Conservation (phyloP, 2,797 vertebrate genomes). For the Melanotaenia maccullochi region DNA sequence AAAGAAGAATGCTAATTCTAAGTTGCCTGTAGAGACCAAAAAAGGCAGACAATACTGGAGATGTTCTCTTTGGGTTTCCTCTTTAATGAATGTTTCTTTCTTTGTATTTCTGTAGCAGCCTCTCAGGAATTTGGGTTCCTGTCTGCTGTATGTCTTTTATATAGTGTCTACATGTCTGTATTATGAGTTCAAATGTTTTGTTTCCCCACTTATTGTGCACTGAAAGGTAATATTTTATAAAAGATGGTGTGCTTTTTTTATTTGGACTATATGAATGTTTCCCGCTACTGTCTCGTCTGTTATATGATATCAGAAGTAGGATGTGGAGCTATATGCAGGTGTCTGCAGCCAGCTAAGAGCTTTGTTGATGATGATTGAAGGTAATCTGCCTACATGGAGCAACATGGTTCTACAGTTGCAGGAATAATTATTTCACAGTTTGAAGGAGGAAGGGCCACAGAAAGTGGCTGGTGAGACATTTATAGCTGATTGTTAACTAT, state of each 20-base stretch:
- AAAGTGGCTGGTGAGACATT: slow-evolving; percentile 45
- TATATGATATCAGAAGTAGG: slow-evolving; percentile 20
- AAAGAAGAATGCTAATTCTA: slow-evolving; percentile 57
- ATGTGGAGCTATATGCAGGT: slow-evolving; percentile 37
- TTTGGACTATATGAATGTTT: neutral
- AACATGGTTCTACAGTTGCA: slow-evolving; percentile 38
- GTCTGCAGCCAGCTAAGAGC: slow-evolving; percentile 38
- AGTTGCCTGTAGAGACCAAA: slow-evolving; percentile 42
- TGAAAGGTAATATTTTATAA: too few species aligned
- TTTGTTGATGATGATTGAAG: slow-evolving; percentile 64
- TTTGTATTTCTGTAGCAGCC: slow-evolving; percentile 24
- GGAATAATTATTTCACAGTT: slow-evolving; percentile 52
- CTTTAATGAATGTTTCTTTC: slow-evolving; percentile 32
- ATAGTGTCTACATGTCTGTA: neutral
- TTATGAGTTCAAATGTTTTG: too few species aligned
- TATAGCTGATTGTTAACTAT: slow-evolving; percentile 42
- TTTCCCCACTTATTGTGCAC: too few species aligned
- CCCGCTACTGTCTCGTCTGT: neutral
- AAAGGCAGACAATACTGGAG: slow-evolving; percentile 29
- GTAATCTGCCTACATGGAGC: slow-evolving; percentile 58
- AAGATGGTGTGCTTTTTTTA: too few species aligned
- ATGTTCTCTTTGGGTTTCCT: slow-evolving; percentile 30
- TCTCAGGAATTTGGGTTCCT: slow-evolving; percentile 5
- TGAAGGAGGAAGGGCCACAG: slow-evolving; percentile 15
- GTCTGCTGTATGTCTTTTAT: neutral